Conservation (phyloP, 1,140 invertebrate species). For the Drosophila teissieri region DNA sequence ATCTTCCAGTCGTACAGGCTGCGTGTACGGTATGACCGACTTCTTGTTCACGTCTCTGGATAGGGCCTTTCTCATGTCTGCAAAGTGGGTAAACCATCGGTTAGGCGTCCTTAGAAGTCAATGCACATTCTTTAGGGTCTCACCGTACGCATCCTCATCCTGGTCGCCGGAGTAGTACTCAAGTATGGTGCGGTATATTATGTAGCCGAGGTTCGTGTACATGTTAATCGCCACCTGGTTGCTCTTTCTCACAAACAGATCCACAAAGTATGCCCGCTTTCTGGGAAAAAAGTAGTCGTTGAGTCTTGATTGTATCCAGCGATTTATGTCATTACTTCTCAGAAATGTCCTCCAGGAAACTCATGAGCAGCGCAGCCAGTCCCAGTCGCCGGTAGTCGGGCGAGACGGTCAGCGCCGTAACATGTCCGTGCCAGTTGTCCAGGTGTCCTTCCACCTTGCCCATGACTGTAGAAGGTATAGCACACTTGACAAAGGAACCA, state of each 20-base stretch:
- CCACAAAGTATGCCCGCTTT: slow-evolving; percentile 98
- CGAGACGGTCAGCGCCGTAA: slow-evolving; percentile 98
- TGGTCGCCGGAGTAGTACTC: slow-evolving; percentile 99
- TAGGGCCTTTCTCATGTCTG: slow-evolving; percentile 99
- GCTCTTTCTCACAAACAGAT: slow-evolving; percentile 98
- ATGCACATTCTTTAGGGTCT: background rate
- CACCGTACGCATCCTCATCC: slow-evolving; percentile 99
- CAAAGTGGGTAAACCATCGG: slow-evolving; percentile 17
- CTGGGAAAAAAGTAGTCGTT: slow-evolving; percentile 85
- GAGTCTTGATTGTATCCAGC: background rate
- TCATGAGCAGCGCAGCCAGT: slow-evolving; percentile 97
- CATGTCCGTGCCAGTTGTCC: slow-evolving; percentile 99
- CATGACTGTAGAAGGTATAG: slow-evolving; percentile 91
- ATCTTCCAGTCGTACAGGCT: slow-evolving; percentile 98
- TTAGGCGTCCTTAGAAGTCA: background rate
- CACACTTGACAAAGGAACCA: background rate
- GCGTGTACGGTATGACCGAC: slow-evolving; percentile 95
- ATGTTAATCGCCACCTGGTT: slow-evolving; percentile 99
- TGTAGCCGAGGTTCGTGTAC: slow-evolving; percentile 98
- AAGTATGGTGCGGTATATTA: slow-evolving; percentile 97
- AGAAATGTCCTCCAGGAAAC: slow-evolving; percentile 96
- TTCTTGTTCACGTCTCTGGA: slow-evolving; percentile 96
- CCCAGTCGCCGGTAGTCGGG: slow-evolving; percentile 96
- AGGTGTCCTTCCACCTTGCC: slow-evolving; percentile 98
- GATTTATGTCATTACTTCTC: slow-evolving; percentile 90